Conservation (phyloP, 2,888 invertebrate genomes). For the Standfussiana lucernea region DNA sequence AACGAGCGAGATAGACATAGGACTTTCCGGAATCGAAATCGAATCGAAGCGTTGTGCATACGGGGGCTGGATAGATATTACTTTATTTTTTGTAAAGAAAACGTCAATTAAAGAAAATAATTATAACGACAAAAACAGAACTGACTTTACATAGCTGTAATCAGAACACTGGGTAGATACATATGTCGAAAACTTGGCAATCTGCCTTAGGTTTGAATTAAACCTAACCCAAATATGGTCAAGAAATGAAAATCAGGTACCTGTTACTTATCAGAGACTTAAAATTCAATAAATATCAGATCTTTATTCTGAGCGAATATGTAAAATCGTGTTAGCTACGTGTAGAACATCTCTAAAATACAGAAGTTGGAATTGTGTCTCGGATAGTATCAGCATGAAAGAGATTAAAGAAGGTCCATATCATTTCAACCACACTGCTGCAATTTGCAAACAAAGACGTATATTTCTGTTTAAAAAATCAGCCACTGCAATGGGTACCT, state of each 20-base stretch:
- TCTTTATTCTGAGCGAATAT: constrained; percentile 37
- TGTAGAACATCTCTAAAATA: constrained; percentile 34
- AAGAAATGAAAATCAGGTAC: constrained; percentile 43
- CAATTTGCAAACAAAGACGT: background rate
- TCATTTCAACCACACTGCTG: background rate
- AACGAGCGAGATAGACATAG: too few species aligned
- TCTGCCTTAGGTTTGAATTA: constrained; percentile 2
- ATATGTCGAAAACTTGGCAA: constrained; percentile 15
- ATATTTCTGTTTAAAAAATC: background rate
- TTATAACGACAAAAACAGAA: background rate
- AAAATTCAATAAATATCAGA: constrained; percentile 32
- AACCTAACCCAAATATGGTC: constrained; percentile 23
- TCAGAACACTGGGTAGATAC: background rate
- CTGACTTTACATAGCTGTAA: background rate
- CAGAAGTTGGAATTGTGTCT: constrained; percentile 26
- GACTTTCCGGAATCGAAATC: too few species aligned
- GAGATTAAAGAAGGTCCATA: constrained; percentile 32
- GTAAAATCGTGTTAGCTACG: constrained; percentile 51
- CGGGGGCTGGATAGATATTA: too few species aligned
- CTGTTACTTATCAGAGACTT: constrained; percentile 43
- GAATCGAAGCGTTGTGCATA: too few species aligned
- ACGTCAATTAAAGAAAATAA: background rate
- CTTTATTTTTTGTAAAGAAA: too few species aligned
- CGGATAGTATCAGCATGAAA: constrained; percentile 10
- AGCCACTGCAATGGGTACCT: background rate